Base-by-base conservation (phyloP, 2,797 vertebrate genomes). In the Cyprinodon diabolis region DNA sequence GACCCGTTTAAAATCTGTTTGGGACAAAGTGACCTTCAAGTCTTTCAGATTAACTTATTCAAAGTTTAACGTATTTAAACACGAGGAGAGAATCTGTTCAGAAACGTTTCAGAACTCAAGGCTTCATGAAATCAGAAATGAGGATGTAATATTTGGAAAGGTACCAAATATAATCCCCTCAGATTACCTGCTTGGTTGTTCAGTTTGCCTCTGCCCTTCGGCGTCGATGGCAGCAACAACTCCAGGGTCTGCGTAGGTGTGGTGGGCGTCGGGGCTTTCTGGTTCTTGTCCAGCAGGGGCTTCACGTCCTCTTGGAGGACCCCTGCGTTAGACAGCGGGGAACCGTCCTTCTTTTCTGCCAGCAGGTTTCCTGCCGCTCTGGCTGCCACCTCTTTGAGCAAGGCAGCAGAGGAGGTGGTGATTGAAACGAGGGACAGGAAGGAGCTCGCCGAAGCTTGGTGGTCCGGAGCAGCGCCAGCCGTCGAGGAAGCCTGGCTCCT, bases 351-450 rank as follows among this genome's bases (percentile, higher is more conserved):
- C 88, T 98, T 98, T 88, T 98, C 98, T 10, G 96, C 96, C 86
- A 99, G 93, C 57, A 99, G 95, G 87, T 95, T 98, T 83, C 98
- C 97, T 0, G 98, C 97, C 60, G 98, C 98, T 87, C 98, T 96
- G 43, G 98, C 98, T 13, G 98, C 98, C 84, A 99, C 98, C 93
- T 99, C 98, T 89, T 99, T 99, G 89, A 99, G 96, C 82, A 99
- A 96, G 81, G 98, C 98, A 71, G 98, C 97, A 0, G 98, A 99
- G 74, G 98, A 99, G 86, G 97, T 99, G 86, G 97, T 99, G 97
- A 99, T 99, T 66, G 98, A 99, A 88, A 97, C 97, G 72, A 99
- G 93, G 35, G 98, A 99, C 81, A 99, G 96, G 89, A 99, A 99
- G 86, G 98, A 96, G 89, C 96, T 96, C 65, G 96, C 96, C 0